phyloP scores from a whole-genome alignment of 2,113 vertebrate species.

The Heteronetta atricapilla region DNA sequence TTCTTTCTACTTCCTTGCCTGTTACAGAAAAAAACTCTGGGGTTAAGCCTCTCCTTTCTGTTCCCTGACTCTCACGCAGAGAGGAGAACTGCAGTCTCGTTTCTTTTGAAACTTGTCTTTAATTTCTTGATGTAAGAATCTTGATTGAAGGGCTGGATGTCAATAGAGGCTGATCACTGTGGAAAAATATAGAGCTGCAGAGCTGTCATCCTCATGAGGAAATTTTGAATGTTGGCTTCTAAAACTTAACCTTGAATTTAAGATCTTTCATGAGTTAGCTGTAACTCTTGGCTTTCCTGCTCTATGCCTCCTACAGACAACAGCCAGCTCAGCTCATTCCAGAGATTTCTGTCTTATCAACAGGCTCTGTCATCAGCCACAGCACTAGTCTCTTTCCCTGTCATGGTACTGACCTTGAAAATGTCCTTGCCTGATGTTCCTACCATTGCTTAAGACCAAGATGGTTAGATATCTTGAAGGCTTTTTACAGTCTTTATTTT shows the following conservation, averaged over 20 bases:
- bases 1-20: neutral
- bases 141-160: neutral
- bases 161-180: neutral
- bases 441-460: neutral
- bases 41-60: neutral
- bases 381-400: neutral
- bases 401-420: neutral
- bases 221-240: neutral
- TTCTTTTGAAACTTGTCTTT: neutral
- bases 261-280: neutral
- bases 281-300: neutral
- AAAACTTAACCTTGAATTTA: conserved; percentile 1
- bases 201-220: neutral
- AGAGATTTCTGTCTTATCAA: conserved; percentile 49
- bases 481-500: conserved; percentile 7
- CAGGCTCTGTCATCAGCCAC: neutral
- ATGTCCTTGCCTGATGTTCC: neutral
- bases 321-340: conserved; percentile 37
- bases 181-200: neutral
- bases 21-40: neutral
- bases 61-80: neutral
- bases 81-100: neutral
- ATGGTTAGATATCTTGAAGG: neutral
- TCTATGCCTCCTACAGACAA: neutral
- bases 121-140: neutral